Base-by-base conservation (phyloP, 2,113 vertebrate species). In the Mus spicilegus region DNA sequence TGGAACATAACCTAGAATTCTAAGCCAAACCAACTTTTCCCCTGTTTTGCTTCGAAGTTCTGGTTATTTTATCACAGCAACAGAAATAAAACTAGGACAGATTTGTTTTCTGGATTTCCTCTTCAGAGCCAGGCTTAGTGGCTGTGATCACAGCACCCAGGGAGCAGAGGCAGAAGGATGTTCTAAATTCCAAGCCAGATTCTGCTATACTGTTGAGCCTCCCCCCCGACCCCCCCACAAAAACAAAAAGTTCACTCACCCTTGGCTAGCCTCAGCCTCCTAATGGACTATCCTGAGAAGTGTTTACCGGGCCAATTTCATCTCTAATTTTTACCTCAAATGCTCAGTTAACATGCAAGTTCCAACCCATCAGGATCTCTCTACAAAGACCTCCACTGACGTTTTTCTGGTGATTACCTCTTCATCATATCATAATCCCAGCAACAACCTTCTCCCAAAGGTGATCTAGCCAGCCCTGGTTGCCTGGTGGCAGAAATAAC, bases 31-130 rank as follows among this genome's bases (percentile, higher is more conserved):
- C 36, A 19, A 72, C 36, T 46, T 46, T 33, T 28, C 67, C 26
- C n/a, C 61, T n/a, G 13, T 33, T 63, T 1, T 5, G 61, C 61
- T 67, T 30, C 46, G 17, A 46, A 19, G 61, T 30, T 49, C 39
- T 12, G 82, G 82, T 65, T 33, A 85, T 85, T 30, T 33, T 67
- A 46, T 67, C 39, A 49, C 82, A 33, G 42, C 82, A 11, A 65
- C 61, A 67, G 82, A 67, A 67, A 49, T 67, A 63, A 67, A 86
- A 65, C 82, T 7, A 12, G 82, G 70, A 73, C 42, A 70, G 24
- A 69, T 46, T 67, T 88, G 16, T 89, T 90, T 77, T 93, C 87
- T 89, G 76, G n/a, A 73, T 67, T 84, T 89, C 24, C 14, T 69
- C 63, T 67, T 42, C 0, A 1, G 46, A 17, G 76, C 24, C 24